These are phyloP conservation scores for Goniozus legneri DNA, from an alignment of 1,140 invertebrate species.

Conservation along the genomic window DNA sequence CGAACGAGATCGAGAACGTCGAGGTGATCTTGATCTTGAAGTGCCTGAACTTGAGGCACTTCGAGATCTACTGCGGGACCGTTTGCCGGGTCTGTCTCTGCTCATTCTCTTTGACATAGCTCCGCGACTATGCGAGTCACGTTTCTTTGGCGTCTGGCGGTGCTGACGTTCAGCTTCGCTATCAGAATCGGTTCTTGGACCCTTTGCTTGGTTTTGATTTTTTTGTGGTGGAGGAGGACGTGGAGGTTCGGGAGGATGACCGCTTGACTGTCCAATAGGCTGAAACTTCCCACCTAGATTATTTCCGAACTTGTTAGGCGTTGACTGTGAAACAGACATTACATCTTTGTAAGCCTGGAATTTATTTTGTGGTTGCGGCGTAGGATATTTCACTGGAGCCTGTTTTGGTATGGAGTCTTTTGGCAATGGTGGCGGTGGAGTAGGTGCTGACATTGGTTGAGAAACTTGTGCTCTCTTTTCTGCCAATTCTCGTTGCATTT, in stretches of 20 bases:
- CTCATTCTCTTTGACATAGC: slow-evolving; percentile 27
- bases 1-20: slow-evolving; percentile 53
- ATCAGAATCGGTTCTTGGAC: slow-evolving; percentile 48
- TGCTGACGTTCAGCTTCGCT: slow-evolving; percentile 41
- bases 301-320: slow-evolving; percentile 35
- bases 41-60: slow-evolving; percentile 54
- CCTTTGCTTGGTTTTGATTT: slow-evolving; percentile 38
- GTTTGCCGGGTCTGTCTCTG: slow-evolving; percentile 41
- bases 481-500: slow-evolving; percentile 47
- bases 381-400: slow-evolving; percentile 47
- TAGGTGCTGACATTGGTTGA: slow-evolving; percentile 42
- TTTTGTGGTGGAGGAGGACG: slow-evolving; percentile 29
- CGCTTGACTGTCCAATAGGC: slow-evolving; percentile 41
- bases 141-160: slow-evolving; percentile 35
- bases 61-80: slow-evolving; percentile 56
- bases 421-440: slow-evolving; percentile 49
- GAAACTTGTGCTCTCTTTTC: slow-evolving; percentile 43
- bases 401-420: slow-evolving; percentile 49
- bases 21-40: slow-evolving; percentile 52
- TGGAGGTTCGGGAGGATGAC: slow-evolving; percentile 39
- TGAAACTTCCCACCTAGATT: slow-evolving; percentile 47
- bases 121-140: slow-evolving; percentile 27
- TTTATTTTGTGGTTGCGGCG: slow-evolving; percentile 44
- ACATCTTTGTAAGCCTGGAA: slow-evolving; percentile 44
- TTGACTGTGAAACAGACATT: slow-evolving; percentile 24